Conservation (phyloP, 2,888 invertebrate species). For the Sarcophaga rosellei region DNA sequence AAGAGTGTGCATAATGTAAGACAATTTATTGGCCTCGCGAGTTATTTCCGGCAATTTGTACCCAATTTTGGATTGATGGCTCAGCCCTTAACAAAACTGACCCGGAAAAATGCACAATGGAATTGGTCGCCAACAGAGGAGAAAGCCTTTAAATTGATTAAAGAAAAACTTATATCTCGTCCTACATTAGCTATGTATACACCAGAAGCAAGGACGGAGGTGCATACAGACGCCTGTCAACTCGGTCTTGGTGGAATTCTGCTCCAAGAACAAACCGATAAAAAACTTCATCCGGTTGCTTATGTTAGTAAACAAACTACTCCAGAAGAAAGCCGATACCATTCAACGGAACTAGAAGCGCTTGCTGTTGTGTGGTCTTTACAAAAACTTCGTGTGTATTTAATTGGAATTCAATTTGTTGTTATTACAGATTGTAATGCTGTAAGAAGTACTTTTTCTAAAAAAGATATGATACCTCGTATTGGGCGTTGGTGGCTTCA, state of each 20-base stretch:
- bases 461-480: slow-evolving; percentile 71
- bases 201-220: slow-evolving; percentile 39
- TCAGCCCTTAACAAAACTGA: slow-evolving; percentile 29
- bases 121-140: slow-evolving; percentile 40
- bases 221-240: slow-evolving; percentile 57
- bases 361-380: slow-evolving; percentile 56
- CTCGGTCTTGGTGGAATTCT: slow-evolving; percentile 49
- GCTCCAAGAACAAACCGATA: slow-evolving; percentile 47
- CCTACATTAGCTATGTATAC: slow-evolving; percentile 43
- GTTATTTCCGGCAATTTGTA: slow-evolving; percentile 37
- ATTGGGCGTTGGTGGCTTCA: slow-evolving; percentile 72
- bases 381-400: slow-evolving; percentile 49
- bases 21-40: slow-evolving; percentile 37
- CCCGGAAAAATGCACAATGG: slow-evolving; percentile 29
- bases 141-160: slow-evolving; percentile 24
- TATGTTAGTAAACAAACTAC: slow-evolving; percentile 58
- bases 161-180: slow-evolving; percentile 33
- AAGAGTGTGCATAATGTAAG: slow-evolving; percentile 18
- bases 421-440: slow-evolving; percentile 50
- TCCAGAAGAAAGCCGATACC: slow-evolving; percentile 49
- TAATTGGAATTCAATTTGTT: slow-evolving; percentile 46
- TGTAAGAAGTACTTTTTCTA: slow-evolving; percentile 27
- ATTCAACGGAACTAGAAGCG: slow-evolving; percentile 53
- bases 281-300: slow-evolving; percentile 32
- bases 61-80: slow-evolving; percentile 26